Evolutionary conservation across 2,113 vertebrate genomes (phyloP).

Genomic region (Nothocercus julius): DNA sequence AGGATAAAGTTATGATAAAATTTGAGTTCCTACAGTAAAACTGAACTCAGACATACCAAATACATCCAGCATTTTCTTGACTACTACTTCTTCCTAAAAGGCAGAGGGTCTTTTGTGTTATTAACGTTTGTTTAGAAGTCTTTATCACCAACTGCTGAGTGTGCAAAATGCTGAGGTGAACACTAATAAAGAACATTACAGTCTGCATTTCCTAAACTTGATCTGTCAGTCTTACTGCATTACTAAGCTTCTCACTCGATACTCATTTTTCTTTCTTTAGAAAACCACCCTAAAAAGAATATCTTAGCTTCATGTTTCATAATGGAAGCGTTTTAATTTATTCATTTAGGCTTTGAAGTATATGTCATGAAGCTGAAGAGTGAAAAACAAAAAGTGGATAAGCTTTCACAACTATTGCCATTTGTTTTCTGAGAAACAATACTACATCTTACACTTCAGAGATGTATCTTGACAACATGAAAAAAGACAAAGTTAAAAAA

Average conservation of each 20-base stretch:
- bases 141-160: not conserved
- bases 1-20: not conserved
- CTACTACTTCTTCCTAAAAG: not conserved
- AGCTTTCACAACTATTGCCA: not conserved
- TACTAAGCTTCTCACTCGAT: not conserved
- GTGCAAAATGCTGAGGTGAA: not conserved
- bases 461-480: not conserved
- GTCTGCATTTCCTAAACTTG: not conserved
- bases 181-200: not conserved
- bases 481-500: constrained; percentile 4
- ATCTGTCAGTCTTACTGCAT: not conserved
- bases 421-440: not conserved
- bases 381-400: not conserved
- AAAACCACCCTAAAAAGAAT: not conserved
- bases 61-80: not conserved
- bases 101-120: not conserved
- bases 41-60: not conserved
- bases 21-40: not conserved
- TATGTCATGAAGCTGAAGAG: not conserved
- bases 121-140: constrained; percentile 1
- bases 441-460: not conserved
- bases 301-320: not conserved
- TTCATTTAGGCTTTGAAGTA: not conserved
- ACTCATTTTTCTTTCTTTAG: not conserved
- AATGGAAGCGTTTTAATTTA: not conserved